phyloP scores from a whole-genome alignment of 2,888 invertebrate species.

The Sclerodermus sp. region DNA sequence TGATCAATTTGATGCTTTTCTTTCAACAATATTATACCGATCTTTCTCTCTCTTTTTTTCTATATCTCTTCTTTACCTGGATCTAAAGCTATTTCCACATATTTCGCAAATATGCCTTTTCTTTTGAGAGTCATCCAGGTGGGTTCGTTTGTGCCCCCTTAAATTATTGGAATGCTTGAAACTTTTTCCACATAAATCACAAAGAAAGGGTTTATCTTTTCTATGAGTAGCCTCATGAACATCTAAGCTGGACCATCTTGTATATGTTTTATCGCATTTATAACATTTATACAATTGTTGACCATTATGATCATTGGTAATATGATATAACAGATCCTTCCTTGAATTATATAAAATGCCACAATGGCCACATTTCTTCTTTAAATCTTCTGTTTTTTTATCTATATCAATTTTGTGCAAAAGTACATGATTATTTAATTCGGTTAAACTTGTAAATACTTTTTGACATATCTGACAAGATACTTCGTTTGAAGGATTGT shows the following conservation, averaged over 20 bases:
- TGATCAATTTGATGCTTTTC: too few relatives aligned
- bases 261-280: slow-evolving; percentile 41
- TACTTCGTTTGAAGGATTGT: not conserved
- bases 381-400: too few relatives aligned
- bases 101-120: slow-evolving; percentile 54
- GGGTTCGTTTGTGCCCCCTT: slow-evolving; percentile 48
- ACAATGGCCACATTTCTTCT: slow-evolving; percentile 39
- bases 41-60: too few relatives aligned
- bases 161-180: slow-evolving; percentile 52
- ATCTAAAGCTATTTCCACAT: slow-evolving; percentile 58
- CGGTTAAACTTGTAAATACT: slow-evolving; percentile 8
- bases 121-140: slow-evolving; percentile 43
- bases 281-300: slow-evolving; percentile 38
- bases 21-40: too few relatives aligned
- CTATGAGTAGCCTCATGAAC: slow-evolving; percentile 49
- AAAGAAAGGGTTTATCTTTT: slow-evolving; percentile 45
- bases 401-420: not conserved
- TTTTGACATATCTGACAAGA: not conserved
- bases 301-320: slow-evolving; percentile 32
- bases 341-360: slow-evolving; percentile 22
- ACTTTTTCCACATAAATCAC: slow-evolving; percentile 52
- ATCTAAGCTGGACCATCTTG: slow-evolving; percentile 45
- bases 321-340: slow-evolving; percentile 40
- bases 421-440: slow-evolving; percentile 12
- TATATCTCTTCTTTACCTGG: slow-evolving; percentile 32